Evolutionary conservation across 2,888 invertebrate genomes (phyloP).

Genomic region (Saturnia pavonia): DNA sequence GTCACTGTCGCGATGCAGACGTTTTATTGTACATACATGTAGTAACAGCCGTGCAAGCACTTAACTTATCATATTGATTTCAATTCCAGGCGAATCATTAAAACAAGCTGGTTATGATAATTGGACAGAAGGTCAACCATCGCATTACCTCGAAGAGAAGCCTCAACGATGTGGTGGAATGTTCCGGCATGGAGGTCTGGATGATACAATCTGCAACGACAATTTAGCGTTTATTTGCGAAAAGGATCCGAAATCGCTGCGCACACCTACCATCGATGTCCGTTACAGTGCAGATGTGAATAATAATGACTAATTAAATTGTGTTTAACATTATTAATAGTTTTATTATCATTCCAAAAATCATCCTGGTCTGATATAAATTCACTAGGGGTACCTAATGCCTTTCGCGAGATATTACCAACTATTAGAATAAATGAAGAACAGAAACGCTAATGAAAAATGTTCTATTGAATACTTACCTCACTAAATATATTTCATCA

Average conservation of each 20-base stretch:
- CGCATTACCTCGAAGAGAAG: slow-evolving; percentile 8
- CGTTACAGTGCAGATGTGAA: not conserved
- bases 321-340: not conserved
- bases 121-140: slow-evolving; percentile 23
- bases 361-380: no score
- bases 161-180: slow-evolving; percentile 24
- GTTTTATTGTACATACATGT: not conserved
- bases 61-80: not conserved
- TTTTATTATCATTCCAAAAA: not conserved
- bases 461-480: no score
- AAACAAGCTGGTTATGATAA: slow-evolving; percentile 25
- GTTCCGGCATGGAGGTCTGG: slow-evolving; percentile 14
- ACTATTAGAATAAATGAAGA: no score
- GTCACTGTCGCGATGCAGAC: not conserved
- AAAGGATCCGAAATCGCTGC: slow-evolving; percentile 22
- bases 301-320: not conserved
- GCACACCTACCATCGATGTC: not conserved
- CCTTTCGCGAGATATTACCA: no score
- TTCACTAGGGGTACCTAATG: no score
- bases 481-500: no score
- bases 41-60: not conserved
- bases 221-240: slow-evolving; percentile 28
- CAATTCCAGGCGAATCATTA: slow-evolving; percentile 17
- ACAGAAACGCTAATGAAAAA: no score
- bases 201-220: slow-evolving; percentile 24